phyloP scores from a whole-genome alignment of 2,888 invertebrate species.

The Acanthosepion lycidas region DNA sequence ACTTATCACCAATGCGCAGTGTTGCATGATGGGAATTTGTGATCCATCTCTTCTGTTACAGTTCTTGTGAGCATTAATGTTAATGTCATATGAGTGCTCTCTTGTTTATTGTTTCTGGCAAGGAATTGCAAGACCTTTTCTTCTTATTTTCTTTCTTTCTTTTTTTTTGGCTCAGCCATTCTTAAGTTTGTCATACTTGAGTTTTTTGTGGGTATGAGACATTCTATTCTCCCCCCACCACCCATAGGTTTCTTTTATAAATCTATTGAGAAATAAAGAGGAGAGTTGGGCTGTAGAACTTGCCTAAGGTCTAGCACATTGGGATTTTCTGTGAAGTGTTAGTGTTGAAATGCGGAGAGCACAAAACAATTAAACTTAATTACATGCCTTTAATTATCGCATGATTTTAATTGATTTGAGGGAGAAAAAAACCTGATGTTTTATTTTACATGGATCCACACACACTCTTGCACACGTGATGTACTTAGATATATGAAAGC shows the following conservation, averaged over 20 bases:
- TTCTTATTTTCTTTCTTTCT: neutral
- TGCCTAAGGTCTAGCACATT: neutral
- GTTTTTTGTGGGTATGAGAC: neutral
- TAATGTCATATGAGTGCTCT: too few relatives aligned
- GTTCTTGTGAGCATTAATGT: constrained; percentile 3
- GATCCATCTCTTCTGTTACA: neutral
- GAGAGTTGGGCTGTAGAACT: neutral
- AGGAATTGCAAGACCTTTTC: neutral
- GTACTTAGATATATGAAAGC: neutral
- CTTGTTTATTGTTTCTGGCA: neutral
- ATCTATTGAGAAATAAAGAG: neutral
- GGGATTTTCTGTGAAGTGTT: neutral
- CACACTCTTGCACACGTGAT: neutral
- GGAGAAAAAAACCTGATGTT: neutral
- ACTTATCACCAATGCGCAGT: neutral
- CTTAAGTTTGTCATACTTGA: neutral
- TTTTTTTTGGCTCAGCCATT: neutral
- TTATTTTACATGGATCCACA: neutral
- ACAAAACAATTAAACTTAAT: neutral
- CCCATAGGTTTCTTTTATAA: neutral
- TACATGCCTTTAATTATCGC: neutral
- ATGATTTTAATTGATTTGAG: neutral
- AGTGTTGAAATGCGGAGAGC: neutral
- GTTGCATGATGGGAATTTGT: neutral
- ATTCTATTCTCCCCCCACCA: neutral